phyloP scores from a whole-genome alignment of 2,797 vertebrate genomes.

The Melopsittacus undulatus region DNA sequence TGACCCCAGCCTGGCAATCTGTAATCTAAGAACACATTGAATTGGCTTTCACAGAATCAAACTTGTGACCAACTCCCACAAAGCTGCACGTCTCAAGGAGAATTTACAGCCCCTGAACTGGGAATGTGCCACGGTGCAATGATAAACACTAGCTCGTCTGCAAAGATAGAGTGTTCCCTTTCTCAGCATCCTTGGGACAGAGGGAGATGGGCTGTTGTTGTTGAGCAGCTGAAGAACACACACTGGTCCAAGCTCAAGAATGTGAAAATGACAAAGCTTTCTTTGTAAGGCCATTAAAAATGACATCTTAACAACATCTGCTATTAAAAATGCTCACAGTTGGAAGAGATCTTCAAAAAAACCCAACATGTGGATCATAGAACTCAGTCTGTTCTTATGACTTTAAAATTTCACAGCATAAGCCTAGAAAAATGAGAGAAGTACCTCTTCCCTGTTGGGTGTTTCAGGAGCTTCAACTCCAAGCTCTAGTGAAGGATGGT shows the following conservation, averaged over 20 bases:
- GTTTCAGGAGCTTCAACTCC: not conserved
- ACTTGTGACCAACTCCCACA: not conserved
- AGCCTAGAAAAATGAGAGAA: conserved; percentile 31
- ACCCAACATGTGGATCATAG: not conserved
- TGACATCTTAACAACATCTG: conserved; percentile 63
- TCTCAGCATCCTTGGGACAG: not conserved
- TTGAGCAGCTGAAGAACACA: conserved; percentile 38
- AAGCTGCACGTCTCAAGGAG: not conserved
- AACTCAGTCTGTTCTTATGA: conserved; percentile 51
- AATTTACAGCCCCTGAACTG: not conserved
- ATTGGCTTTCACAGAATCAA: not conserved
- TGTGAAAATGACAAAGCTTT: conserved; percentile 36
- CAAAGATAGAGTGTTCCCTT: conserved; percentile 12
- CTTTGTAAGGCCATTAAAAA: conserved; percentile 29
- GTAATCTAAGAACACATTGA: not conserved
- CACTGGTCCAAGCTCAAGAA: conserved; percentile 47
- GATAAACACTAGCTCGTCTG: conserved; percentile 8
- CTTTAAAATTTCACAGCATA: conserved; percentile 32
- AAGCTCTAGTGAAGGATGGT: not conserved
- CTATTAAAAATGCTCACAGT: conserved; percentile 55
- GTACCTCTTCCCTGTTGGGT: not conserved
- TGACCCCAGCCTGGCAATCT: not conserved
- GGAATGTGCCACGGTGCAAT: not conserved
- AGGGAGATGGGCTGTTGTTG: conserved; percentile 12
- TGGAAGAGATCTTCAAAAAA: conserved; percentile 21